Percentiles rank a stretch among this genome's conserved stretches.
These are phyloP conservation scores for Oceanodroma tethys DNA, from an alignment of 2,113 vertebrate genomes.

Conservation along the genomic window DNA sequence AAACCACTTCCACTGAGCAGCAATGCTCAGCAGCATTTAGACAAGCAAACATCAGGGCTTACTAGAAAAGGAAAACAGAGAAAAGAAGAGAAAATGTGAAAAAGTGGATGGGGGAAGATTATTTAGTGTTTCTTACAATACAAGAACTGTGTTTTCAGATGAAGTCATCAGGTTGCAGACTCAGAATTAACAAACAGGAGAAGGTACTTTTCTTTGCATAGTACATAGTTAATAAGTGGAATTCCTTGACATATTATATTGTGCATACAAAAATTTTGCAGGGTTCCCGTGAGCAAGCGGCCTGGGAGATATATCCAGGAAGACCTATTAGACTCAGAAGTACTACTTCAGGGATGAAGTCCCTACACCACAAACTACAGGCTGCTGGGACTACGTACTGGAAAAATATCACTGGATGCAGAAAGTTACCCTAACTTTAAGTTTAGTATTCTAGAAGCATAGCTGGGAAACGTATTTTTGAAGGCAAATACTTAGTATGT, in stretches of 20 bases:
- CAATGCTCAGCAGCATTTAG: neutral
- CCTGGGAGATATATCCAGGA: neutral
- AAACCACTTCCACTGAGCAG: neutral
- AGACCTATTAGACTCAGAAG: neutral
- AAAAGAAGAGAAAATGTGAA: neutral
- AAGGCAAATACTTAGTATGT: neutral
- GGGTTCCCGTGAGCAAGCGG: neutral
- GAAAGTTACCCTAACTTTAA: neutral
- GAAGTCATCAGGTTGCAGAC: neutral
- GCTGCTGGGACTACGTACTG: accelerated
- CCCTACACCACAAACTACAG: neutral
- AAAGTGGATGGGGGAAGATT: neutral
- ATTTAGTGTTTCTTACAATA: neutral
- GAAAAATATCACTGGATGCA: neutral
- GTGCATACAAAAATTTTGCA: neutral
- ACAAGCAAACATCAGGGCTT: neutral
- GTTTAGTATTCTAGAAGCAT: neutral
- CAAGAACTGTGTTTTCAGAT: neutral
- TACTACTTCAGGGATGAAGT: neutral
- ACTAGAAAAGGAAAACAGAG: neutral
- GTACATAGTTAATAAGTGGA: neutral
- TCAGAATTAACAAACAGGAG: neutral
- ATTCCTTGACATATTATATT: neutral
- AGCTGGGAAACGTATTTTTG: neutral
- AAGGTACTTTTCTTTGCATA: neutral